Percentiles rank a stretch among this genome's conserved stretches.
Evolutionary conservation across 1,140 invertebrate genomes (phyloP).

Genomic region (Oncopodura yosiiana): DNA sequence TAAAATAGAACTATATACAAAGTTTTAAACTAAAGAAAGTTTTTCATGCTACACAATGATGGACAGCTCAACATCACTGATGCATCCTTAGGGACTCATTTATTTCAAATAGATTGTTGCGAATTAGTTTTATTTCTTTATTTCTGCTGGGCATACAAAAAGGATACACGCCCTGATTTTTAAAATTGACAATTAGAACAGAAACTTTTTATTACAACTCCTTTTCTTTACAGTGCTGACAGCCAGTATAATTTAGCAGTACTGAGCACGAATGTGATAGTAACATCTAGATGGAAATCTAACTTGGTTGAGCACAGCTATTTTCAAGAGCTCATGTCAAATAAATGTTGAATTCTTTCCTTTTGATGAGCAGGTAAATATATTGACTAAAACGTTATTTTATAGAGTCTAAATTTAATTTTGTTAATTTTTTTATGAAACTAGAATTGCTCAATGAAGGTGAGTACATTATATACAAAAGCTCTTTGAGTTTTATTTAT

Average conservation of each 20-base stretch:
- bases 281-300: constrained; percentile 40
- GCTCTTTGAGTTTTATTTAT: no score
- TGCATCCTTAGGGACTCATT: no score
- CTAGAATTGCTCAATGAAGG: no score
- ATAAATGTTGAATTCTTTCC: constrained; percentile 47
- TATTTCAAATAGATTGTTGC: background rate
- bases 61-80: no score
- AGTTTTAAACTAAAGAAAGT: no score
- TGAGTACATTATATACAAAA: no score
- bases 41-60: no score
- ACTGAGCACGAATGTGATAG: constrained; percentile 41
- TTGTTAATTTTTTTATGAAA: no score
- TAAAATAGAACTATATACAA: no score
- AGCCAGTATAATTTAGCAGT: constrained; percentile 41
- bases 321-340: constrained; percentile 41
- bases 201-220: background rate
- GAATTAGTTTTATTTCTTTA: background rate
- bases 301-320: constrained; percentile 40
- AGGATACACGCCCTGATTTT: background rate
- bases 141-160: background rate
- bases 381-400: no score
- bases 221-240: constrained; percentile 38
- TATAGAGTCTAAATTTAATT: constrained; percentile 17
- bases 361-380: constrained; percentile 48
- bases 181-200: background rate